Evolutionary conservation across 2,113 vertebrate species (phyloP).

Genomic region (Malaclemys terrapin): DNA sequence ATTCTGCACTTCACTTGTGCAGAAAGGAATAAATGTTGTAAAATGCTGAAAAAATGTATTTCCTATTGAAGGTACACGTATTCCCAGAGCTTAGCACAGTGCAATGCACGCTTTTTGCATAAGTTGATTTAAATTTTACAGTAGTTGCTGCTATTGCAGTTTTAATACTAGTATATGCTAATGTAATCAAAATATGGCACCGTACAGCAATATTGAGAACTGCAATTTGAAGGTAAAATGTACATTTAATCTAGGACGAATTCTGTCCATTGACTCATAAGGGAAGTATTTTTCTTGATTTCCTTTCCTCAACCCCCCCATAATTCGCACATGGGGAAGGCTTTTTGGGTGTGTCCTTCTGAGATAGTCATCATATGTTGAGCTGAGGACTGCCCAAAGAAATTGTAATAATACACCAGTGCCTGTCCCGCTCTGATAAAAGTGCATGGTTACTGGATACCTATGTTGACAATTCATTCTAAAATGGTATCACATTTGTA

Average conservation of each 20-base stretch:
- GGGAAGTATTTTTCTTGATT: not conserved
- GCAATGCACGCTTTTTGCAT: not conserved
- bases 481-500: not conserved
- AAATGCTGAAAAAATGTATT: not conserved
- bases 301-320: not conserved
- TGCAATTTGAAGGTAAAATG: not conserved
- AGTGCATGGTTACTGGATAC: not conserved
- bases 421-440: not conserved
- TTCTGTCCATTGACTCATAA: constrained; percentile 23
- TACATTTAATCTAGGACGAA: constrained; percentile 55
- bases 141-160: not conserved
- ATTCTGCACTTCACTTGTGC: not conserved
- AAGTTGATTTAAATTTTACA: not conserved
- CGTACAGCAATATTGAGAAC: constrained; percentile 28
- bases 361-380: not conserved
- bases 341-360: not conserved
- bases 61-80: not conserved
- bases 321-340: not conserved
- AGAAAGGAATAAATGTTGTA: not conserved
- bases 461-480: not conserved
- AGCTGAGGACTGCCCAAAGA: not conserved
- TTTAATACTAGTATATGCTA: not conserved
- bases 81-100: not conserved
- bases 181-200: not conserved
- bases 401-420: not conserved